phyloP scores from a whole-genome alignment of 2,797 vertebrate genomes.

The Clarias fuscus region DNA sequence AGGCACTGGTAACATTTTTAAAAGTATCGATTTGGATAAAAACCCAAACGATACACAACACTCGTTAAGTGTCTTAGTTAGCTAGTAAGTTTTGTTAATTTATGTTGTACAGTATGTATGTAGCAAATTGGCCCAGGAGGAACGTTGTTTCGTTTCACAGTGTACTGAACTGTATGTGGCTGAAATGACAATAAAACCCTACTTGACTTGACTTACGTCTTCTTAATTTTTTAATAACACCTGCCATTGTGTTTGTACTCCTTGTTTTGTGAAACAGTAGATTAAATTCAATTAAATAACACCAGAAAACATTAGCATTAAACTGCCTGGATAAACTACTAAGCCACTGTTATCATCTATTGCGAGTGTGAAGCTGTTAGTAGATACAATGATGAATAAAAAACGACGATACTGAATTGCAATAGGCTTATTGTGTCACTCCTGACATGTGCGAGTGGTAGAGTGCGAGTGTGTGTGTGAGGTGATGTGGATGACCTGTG shows the following conservation, averaged over 20 bases:
- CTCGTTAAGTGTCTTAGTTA: too few species aligned
- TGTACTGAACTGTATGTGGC: too few species aligned
- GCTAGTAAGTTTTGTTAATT: too few species aligned
- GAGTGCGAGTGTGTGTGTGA: not conserved
- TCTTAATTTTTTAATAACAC: too few species aligned
- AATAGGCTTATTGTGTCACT: not conserved
- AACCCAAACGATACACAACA: too few species aligned
- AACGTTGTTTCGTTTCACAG: too few species aligned
- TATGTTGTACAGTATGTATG: too few species aligned
- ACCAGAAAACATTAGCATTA: not conserved
- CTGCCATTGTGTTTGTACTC: not conserved
- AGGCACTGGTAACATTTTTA: too few species aligned
- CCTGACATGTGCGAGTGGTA: not conserved
- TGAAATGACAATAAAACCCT: too few species aligned
- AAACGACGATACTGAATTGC: not conserved
- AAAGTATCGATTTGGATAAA: too few species aligned
- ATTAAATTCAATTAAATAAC: not conserved
- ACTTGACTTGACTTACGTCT: too few species aligned
- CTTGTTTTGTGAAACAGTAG: not conserved
- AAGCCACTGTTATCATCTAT: not conserved
- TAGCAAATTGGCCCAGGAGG: too few species aligned
- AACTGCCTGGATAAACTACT: not conserved
- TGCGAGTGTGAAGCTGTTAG: not conserved
- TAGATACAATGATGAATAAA: not conserved
- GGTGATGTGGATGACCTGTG: conserved; percentile 77